Base-by-base conservation (phyloP, 2,888 invertebrate genomes). In the Aromia moschata region DNA sequence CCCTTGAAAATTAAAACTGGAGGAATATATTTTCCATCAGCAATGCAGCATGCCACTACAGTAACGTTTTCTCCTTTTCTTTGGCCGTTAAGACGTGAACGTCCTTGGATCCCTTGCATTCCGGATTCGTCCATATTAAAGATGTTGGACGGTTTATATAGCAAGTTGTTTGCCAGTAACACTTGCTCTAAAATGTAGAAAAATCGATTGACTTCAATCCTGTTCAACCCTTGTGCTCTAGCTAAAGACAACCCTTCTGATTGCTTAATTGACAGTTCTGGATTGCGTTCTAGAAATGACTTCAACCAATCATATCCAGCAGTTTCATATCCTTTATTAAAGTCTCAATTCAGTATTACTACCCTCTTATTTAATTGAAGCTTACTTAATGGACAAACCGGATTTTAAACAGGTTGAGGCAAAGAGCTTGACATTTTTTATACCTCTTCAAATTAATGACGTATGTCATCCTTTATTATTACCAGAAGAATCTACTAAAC, bases 101-200 rank as follows among this genome's bases (percentile, higher is more conserved):
- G 47, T 55, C 37, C 47, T 53, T 63, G 3, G 64, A 43, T 47
- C 65, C 62, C 61, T 70, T 68, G 65, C 14, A 70, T 20, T 40
- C 69, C 66, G 9, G 58, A 57, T 33, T 70, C 68, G 46, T 67
- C 68, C 49, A 68, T 56, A 56, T 70, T 67, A 53, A 56, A 69
- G 31, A 71, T 64, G 17, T 45, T 51, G 15, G 46, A 44, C 16
- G 69, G 72, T 54, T 70, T 70, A 49, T 70, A 58, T 14, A 67
- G 17, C 9, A 73, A 43, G 56, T 64, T 44, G 65, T 72, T 67
- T 58, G 68, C 53, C 14, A 25, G 45, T 31, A 69, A 20, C 25
- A 60, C 45, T 18, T 59, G 36, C 31, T 15, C 11, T 18, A 69
- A 56, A 14, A 67, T 38, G 10, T 62, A 20, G 60, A 64, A 68